Evolutionary conservation across 2,797 vertebrate species (phyloP), one percentile per base, ranked within the genome.

Genomic region (Cuniculus paca): DNA sequence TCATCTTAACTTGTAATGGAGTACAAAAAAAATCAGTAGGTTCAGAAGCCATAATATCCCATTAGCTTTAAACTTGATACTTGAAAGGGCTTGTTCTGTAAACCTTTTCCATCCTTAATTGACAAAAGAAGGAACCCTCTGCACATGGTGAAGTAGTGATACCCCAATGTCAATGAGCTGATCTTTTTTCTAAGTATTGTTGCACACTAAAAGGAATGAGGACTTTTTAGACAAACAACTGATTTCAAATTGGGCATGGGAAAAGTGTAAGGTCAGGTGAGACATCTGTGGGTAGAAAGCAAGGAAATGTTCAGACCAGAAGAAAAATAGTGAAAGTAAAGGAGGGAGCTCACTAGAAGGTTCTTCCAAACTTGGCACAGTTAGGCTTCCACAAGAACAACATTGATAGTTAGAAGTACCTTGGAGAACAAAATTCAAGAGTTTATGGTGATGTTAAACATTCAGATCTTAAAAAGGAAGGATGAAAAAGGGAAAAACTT

Each of bases 1-100:
- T 88, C 63, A n/a, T 85, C 12, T 39, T 75, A 50, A 74, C 5
- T 60, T 48, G 31, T 83, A 82, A 34, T 6, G 52, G 36, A 26
- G 7, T 60, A 22, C 72, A 80, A 42, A 78, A 60, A 22, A 92
- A 58, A n/a, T 2, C 14, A 22, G 8, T 56, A 56, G 34, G 20
- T 39, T 22, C 42, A 24, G 13, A 80, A 60, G 17, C 70, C 1
- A 0, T 39, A 10, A 63, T 4, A 48, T 0, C 2, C 34, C 19
- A 6, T 1, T 52, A 65, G 31, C 58, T 92, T 6, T 60, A 39
- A 63, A 88, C 5, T 65, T 92, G 34, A 20, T 91, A 26, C n/a
- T 88, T 34, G 39, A 83, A 74, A 74, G 24, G 70, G 39, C 70
- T 26, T 74, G 4, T 54, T 54, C 2, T 56, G 50, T 31, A 26